Evolutionary conservation across 2,888 invertebrate genomes (phyloP).

Genomic region (Cheilosia scutellata): DNA sequence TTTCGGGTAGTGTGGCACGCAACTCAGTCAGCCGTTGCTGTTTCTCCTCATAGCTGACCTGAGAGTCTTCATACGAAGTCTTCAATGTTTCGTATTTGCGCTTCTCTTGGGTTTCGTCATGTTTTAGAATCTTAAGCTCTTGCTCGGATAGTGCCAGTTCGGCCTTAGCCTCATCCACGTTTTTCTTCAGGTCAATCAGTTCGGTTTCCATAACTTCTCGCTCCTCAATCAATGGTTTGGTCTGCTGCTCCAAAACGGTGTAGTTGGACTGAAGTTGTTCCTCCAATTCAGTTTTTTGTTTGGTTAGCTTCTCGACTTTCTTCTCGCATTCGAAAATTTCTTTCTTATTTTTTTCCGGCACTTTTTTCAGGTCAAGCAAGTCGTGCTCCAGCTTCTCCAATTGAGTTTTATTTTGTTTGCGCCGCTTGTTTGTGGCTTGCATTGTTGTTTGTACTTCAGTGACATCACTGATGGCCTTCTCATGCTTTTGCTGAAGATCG

Average conservation of each 20-base stretch:
- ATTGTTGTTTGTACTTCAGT: constrained; percentile 88
- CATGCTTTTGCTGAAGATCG: constrained; percentile 86
- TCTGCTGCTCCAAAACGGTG: constrained; percentile 85
- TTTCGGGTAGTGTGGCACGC: constrained; percentile 84
- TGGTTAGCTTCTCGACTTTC: constrained; percentile 85
- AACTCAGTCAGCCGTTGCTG: constrained; percentile 87
- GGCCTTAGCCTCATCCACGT: constrained; percentile 89
- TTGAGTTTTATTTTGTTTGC: constrained; percentile 89
- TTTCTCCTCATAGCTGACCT: constrained; percentile 87
- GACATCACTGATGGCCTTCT: constrained; percentile 88
- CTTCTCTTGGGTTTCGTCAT: constrained; percentile 81
- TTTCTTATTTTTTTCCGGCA: constrained; percentile 90
- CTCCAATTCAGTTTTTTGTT: constrained; percentile 86
- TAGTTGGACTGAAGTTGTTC: constrained; percentile 88
- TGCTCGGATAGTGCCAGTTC: constrained; percentile 87
- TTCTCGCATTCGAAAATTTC: constrained; percentile 89
- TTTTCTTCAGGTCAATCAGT: constrained; percentile 88
- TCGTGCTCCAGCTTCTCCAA: constrained; percentile 88
- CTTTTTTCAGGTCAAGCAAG: constrained; percentile 87
- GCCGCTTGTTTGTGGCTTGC: constrained; percentile 88
- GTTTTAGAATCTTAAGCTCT: constrained; percentile 90
- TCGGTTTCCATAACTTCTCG: constrained; percentile 86
- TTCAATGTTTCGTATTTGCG: constrained; percentile 82
- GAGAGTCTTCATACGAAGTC: constrained; percentile 84
- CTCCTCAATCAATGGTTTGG: constrained; percentile 85